Conservation (phyloP, 1,140 invertebrate species). For the Rhynchophorus ferrugineus region DNA sequence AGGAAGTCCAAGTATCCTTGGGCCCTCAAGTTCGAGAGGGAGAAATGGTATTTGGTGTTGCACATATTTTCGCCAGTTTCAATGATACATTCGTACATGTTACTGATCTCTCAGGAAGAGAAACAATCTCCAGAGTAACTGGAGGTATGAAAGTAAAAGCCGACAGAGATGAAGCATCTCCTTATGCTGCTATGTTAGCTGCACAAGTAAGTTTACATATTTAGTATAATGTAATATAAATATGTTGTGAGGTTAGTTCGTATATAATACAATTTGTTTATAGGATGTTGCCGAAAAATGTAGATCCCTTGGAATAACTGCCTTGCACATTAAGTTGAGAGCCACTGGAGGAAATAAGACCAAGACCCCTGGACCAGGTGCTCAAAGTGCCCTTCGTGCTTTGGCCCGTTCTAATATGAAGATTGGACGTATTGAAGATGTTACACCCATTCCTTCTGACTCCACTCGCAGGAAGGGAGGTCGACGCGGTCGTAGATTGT, state of each 20-base stretch:
- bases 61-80: slow-evolving; percentile 99
- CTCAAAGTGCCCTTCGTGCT: slow-evolving; percentile 95
- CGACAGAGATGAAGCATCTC: slow-evolving; percentile 98
- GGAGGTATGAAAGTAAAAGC: slow-evolving; percentile 99
- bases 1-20: slow-evolving; percentile 92
- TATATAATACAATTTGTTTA: slow-evolving; percentile 36
- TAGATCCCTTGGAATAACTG: slow-evolving; percentile 92
- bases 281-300: slow-evolving; percentile 99
- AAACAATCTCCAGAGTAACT: slow-evolving; percentile 97
- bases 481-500: slow-evolving; percentile 96
- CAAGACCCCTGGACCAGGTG: slow-evolving; percentile 96
- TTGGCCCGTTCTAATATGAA: slow-evolving; percentile 98
- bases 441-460: slow-evolving; percentile 98
- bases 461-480: slow-evolving; percentile 99
- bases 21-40: slow-evolving; percentile 96
- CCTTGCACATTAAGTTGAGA: slow-evolving; percentile 95
- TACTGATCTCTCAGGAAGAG: slow-evolving; percentile 96
- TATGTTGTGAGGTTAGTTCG: background rate
- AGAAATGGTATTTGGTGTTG: slow-evolving; percentile 97
- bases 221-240: background rate
- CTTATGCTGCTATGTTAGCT: slow-evolving; percentile 99
- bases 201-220: slow-evolving; percentile 75
- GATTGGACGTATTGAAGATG: slow-evolving; percentile 98
- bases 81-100: slow-evolving; percentile 99
- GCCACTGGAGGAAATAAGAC: slow-evolving; percentile 98